phyloP scores from a whole-genome alignment of 2,888 invertebrate genomes.

The Eupelmus urozonus region DNA sequence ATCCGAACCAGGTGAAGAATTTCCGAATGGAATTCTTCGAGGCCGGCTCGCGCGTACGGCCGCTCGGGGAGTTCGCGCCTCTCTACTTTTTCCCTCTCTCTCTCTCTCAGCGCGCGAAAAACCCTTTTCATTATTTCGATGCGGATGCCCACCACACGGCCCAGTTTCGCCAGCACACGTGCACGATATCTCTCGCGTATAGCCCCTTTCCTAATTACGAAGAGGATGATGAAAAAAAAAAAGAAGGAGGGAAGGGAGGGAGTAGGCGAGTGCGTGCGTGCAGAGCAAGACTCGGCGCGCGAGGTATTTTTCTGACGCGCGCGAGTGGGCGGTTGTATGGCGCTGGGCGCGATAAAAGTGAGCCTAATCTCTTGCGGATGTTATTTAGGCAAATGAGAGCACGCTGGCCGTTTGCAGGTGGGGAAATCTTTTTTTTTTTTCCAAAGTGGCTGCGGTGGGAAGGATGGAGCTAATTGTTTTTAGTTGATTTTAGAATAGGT shows the following conservation, averaged over 20 bases:
- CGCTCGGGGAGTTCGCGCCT: neutral
- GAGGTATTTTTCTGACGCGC: constrained; percentile 7
- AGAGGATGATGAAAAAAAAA: neutral
- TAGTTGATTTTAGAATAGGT: no score
- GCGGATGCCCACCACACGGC: constrained; percentile 49
- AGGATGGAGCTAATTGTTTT: no score
- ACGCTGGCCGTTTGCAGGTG: neutral
- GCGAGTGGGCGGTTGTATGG: neutral
- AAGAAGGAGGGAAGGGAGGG: neutral
- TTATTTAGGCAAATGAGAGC: constrained; percentile 31
- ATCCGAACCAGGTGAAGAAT: constrained; percentile 58
- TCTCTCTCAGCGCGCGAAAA: constrained; percentile 1
- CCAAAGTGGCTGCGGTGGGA: no score
- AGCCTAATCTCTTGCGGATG: constrained; percentile 31
- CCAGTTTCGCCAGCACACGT: constrained; percentile 24
- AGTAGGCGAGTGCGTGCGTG: constrained; percentile 20
- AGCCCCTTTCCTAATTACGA: constrained; percentile 45
- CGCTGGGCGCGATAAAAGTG: constrained; percentile 31
- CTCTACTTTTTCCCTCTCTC: neutral
- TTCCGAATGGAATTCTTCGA: constrained; percentile 60
- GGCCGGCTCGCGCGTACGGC: neutral
- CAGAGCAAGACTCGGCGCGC: constrained; percentile 18
- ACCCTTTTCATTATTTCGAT: constrained; percentile 58
- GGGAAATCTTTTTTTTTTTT: neutral
- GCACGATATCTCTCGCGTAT: neutral